These are phyloP conservation scores for Pachypsylla venusta DNA, from an alignment of 1,140 invertebrate species.

Conservation along the genomic window DNA sequence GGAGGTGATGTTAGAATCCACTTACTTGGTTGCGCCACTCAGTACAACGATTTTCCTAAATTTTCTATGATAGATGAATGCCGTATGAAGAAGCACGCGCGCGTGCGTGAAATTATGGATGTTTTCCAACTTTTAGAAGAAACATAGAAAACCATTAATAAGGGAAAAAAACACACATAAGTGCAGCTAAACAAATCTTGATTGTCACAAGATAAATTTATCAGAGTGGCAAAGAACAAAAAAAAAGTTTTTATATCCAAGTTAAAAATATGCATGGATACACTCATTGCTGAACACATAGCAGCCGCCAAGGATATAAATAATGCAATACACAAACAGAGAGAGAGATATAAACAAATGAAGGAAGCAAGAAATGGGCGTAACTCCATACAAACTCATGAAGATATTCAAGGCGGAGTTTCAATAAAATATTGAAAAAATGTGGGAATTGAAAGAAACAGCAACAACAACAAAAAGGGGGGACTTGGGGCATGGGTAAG, in stretches of 20 bases:
- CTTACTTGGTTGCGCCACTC: too few species aligned
- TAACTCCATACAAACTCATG: not conserved
- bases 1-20: too few species aligned
- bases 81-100: too few species aligned
- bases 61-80: too few species aligned
- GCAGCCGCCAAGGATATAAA: conserved; percentile 7
- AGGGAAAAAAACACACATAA: not conserved
- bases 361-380: conserved; percentile 5
- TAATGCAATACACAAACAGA: conserved; percentile 8
- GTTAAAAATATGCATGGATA: too few species aligned
- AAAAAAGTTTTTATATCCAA: too few species aligned
- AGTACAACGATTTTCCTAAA: too few species aligned
- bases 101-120: conserved; percentile 3
- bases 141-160: not conserved
- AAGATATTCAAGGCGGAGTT: not conserved
- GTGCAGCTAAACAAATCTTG: conserved; percentile 6
- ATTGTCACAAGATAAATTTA: conserved; percentile 5
- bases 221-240: too few species aligned
- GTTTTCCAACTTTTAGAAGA: not conserved
- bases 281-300: too few species aligned
- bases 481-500: too few species aligned
- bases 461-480: conserved; percentile 2
- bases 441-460: conserved; percentile 9
- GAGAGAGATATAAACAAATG: not conserved
- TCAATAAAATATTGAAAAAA: conserved; percentile 4